Conservation (phyloP, 2,113 vertebrate species). For the Corydoras maculifer region DNA sequence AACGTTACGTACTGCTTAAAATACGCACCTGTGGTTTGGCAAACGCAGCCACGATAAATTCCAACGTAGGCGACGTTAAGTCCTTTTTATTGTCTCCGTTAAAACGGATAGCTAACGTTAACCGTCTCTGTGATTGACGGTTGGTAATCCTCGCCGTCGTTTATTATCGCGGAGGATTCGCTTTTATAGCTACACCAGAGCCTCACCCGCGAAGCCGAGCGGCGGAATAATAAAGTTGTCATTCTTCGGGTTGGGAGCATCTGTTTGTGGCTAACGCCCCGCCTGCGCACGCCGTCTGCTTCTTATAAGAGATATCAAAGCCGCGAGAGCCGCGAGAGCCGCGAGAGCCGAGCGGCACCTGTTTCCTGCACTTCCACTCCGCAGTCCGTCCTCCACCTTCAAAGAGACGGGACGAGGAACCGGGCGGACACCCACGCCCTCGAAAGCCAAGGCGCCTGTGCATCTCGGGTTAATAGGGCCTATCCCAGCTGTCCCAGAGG, state of each 20-base stretch:
- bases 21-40: too few relatives aligned
- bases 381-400: constrained; percentile 52
- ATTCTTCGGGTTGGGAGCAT: constrained; percentile 46
- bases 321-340: constrained; percentile 38
- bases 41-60: too few relatives aligned
- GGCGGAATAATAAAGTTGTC: constrained; percentile 32
- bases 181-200: background rate
- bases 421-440: constrained; percentile 26
- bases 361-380: constrained; percentile 69
- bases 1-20: too few relatives aligned
- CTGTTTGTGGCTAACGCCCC: constrained; percentile 58
- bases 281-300: constrained; percentile 59
- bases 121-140: background rate
- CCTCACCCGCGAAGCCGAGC: background rate
- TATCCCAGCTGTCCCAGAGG: too few relatives aligned
- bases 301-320: constrained; percentile 71
- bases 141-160: too few relatives aligned
- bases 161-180: background rate
- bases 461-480: background rate
- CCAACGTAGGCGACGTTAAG: too few relatives aligned
- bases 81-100: too few relatives aligned
- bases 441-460: background rate
- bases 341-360: constrained; percentile 63
- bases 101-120: too few relatives aligned
- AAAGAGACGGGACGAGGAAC: constrained; percentile 53